Conservation (phyloP, 2,888 invertebrate genomes). For the Alsophila aescularia region DNA sequence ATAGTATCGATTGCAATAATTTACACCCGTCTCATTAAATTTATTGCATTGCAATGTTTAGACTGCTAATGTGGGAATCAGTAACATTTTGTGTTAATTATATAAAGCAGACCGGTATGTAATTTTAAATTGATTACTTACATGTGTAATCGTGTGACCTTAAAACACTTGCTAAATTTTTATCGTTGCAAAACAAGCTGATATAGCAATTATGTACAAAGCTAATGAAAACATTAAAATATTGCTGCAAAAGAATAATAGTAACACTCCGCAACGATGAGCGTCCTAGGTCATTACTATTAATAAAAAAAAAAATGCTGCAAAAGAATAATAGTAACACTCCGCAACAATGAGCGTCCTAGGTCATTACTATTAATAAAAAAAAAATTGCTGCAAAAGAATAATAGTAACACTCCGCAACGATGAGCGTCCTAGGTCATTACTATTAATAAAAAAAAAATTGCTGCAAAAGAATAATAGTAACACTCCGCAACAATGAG, state of each 20-base stretch:
- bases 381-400: too few relatives aligned
- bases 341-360: too few relatives aligned
- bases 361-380: too few relatives aligned
- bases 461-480: too few relatives aligned
- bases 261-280: too few relatives aligned
- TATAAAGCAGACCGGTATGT: conserved; percentile 2
- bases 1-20: conserved; percentile 24
- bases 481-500: too few relatives aligned
- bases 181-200: conserved; percentile 3
- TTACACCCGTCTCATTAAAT: conserved; percentile 16
- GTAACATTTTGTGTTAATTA: conserved; percentile 13
- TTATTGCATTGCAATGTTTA: conserved; percentile 19
- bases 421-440: too few relatives aligned
- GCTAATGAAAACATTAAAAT: conserved; percentile 5
- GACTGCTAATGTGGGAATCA: conserved; percentile 22
- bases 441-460: too few relatives aligned
- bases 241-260: background rate
- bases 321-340: too few relatives aligned
- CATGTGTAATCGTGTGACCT: conserved; percentile 2
- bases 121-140: conserved; percentile 19
- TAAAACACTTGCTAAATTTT: conserved; percentile 2
- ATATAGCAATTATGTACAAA: conserved; percentile 1
- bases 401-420: too few relatives aligned
- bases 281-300: too few relatives aligned
- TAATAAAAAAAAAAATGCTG: too few relatives aligned